Conservation (phyloP, 2,797 vertebrate species). For the Helarctos malayanus region DNA sequence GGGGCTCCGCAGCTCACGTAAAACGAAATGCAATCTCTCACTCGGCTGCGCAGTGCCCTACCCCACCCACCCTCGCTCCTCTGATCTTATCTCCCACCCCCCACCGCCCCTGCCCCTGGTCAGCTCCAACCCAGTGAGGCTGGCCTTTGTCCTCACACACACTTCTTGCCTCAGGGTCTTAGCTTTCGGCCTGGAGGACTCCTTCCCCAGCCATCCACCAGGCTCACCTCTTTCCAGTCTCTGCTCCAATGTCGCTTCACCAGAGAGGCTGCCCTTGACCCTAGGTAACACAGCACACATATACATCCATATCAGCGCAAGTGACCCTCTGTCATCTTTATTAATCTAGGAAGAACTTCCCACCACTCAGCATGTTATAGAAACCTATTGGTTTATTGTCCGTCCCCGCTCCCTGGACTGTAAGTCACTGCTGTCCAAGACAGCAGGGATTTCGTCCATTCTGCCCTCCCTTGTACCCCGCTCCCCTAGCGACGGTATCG, state of each 20-base stretch:
- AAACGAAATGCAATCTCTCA: not conserved
- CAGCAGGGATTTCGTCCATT: not conserved
- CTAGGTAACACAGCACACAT: not conserved
- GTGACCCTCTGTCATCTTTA: not conserved
- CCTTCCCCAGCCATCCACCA: not conserved
- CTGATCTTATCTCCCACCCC: not conserved
- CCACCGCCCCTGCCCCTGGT: not conserved
- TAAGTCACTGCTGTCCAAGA: not conserved
- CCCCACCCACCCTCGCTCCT: not conserved
- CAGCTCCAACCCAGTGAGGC: not conserved
- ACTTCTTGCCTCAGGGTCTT: not conserved
- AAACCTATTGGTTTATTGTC: not conserved
- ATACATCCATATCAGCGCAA: not conserved
- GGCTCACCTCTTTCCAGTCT: not conserved
- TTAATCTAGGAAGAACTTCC: not conserved
- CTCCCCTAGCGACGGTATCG: not conserved
- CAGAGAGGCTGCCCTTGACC: constrained; percentile 1
- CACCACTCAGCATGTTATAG: not conserved
- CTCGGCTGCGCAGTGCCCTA: too few species aligned
- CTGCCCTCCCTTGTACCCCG: not conserved
- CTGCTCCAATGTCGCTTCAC: not conserved
- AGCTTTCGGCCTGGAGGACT: not conserved
- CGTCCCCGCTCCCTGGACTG: not conserved
- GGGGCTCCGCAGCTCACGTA: not conserved
- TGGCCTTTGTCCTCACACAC: not conserved